A percentile compares a stretch with the other conserved stretches of the same genome.
These are phyloP conservation scores for Leptopterna dolabrata DNA, from an alignment of 2,888 invertebrate species.

Conservation along the genomic window DNA sequence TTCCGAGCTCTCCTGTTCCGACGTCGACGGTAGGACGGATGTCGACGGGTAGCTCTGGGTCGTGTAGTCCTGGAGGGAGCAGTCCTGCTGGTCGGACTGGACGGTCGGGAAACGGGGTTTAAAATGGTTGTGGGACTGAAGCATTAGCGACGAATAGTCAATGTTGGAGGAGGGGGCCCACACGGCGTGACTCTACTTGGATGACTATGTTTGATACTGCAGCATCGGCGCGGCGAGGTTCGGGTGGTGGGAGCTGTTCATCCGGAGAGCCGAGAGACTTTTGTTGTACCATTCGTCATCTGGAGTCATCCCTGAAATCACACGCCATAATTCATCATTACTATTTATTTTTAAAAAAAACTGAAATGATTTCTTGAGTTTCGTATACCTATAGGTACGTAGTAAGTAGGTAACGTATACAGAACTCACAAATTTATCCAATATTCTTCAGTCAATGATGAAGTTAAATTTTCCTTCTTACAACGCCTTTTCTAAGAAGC, in stretches of 20 bases:
- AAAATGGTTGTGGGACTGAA: slow-evolving; percentile 43
- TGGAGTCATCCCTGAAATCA: slow-evolving; percentile 83
- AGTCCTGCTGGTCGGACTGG: slow-evolving; percentile 7
- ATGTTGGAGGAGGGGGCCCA: slow-evolving; percentile 52
- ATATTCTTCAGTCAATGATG: no score
- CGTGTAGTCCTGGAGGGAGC: slow-evolving; percentile 21
- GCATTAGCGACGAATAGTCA: slow-evolving; percentile 48
- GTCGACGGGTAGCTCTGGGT: slow-evolving; percentile 31
- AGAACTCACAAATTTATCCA: no score
- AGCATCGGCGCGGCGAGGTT: slow-evolving; percentile 96
- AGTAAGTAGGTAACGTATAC: no score
- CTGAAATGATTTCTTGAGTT: background rate
- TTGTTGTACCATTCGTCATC: slow-evolving; percentile 99
- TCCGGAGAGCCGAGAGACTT: slow-evolving; percentile 93
- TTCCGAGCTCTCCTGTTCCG: slow-evolving; percentile 21
- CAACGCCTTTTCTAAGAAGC: no score
- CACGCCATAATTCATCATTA: background rate
- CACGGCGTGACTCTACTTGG: slow-evolving; percentile 53
- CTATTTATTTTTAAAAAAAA: background rate
- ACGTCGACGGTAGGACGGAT: slow-evolving; percentile 41
- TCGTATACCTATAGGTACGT: no score
- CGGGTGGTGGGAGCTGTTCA: slow-evolving; percentile 96
- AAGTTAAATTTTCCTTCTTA: no score
- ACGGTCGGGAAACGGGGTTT: slow-evolving; percentile 34
- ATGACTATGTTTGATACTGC: slow-evolving; percentile 91